Evolutionary conservation across 1,140 invertebrate species (phyloP).

Genomic region (Zaprionus vittiger): DNA sequence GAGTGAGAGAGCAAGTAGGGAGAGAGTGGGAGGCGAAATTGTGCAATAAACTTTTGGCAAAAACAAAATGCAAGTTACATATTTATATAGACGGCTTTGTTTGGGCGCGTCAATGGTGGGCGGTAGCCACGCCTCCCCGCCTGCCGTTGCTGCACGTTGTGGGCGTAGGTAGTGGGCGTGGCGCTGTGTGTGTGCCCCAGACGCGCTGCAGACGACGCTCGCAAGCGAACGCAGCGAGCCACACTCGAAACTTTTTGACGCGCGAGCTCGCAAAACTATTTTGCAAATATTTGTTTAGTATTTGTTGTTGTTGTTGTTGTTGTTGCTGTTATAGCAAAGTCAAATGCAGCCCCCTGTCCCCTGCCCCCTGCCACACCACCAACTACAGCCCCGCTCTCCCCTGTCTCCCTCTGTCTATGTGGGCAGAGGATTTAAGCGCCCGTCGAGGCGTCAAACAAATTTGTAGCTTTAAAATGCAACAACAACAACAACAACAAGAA

Average conservation of each 20-base stretch:
- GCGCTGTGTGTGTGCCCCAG: slow-evolving; percentile 30
- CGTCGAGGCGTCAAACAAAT: slow-evolving; percentile 72
- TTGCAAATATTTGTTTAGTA: slow-evolving; percentile 75
- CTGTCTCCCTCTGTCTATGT: background rate
- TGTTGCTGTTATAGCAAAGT: slow-evolving; percentile 50
- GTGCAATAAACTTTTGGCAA: slow-evolving; percentile 41
- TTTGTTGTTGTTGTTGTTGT: slow-evolving; percentile 35
- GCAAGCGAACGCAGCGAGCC: background rate
- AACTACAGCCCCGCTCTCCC: background rate
- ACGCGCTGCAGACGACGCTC: slow-evolving; percentile 62
- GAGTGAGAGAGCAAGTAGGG: background rate
- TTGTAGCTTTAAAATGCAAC: slow-evolving; percentile 64
- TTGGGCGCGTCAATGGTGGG: slow-evolving; percentile 46
- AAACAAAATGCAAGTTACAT: slow-evolving; percentile 32
- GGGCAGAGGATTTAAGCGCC: slow-evolving; percentile 54
- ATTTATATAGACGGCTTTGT: slow-evolving; percentile 39
- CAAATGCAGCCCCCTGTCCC: slow-evolving; percentile 28
- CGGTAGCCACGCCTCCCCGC: background rate
- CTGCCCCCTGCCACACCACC: background rate
- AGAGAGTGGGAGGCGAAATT: slow-evolving; percentile 37
- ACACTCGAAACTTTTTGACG: slow-evolving; percentile 57
- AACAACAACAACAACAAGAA: background rate
- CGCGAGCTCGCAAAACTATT: slow-evolving; percentile 65
- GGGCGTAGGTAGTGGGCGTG: slow-evolving; percentile 33
- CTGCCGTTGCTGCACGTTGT: too few relatives aligned